Conservation (phyloP, 2,113 vertebrate species). For the Cynoglossus semilaevis region DNA sequence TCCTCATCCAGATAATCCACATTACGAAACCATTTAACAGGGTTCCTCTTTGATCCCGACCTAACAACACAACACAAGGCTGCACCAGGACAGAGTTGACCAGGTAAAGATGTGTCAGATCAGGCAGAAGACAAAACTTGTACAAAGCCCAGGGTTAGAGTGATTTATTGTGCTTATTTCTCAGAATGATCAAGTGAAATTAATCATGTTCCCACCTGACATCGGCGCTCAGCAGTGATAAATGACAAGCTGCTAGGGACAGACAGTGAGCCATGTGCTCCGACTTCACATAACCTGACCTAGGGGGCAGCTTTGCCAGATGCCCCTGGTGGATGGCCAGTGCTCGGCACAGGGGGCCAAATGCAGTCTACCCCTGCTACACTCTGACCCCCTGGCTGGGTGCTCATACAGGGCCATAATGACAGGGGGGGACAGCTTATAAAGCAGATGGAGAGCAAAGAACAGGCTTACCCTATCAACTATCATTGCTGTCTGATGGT, state of each 20-base stretch:
- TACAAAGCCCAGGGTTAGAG: constrained; percentile 64
- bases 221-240: constrained; percentile 78
- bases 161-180: constrained; percentile 86
- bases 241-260: constrained; percentile 79
- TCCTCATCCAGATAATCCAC: constrained; percentile 28
- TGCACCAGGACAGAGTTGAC: constrained; percentile 53
- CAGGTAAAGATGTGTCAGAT: constrained; percentile 77
- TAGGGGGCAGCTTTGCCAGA: constrained; percentile 68
- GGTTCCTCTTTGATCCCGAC: constrained; percentile 32
- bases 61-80: constrained; percentile 37
- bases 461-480: constrained; percentile 38
- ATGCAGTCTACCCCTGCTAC: constrained; percentile 22
- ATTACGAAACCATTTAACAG: constrained; percentile 36
- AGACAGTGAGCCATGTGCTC: constrained; percentile 79
- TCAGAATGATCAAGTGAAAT: constrained; percentile 83
- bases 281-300: constrained; percentile 77
- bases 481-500: constrained; percentile 26
- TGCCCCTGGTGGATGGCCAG: constrained; percentile 63
- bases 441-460: constrained; percentile 64
- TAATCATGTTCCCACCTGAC: constrained; percentile 82
- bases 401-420: constrained; percentile 61
- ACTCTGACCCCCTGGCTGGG: constrained; percentile 33
- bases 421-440: constrained; percentile 62
- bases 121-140: constrained; percentile 59
- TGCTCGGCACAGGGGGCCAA: constrained; percentile 44